These are phyloP conservation scores for Ammodytes dubius DNA, from an alignment of 2,113 vertebrate genomes.

Conservation along the genomic window DNA sequence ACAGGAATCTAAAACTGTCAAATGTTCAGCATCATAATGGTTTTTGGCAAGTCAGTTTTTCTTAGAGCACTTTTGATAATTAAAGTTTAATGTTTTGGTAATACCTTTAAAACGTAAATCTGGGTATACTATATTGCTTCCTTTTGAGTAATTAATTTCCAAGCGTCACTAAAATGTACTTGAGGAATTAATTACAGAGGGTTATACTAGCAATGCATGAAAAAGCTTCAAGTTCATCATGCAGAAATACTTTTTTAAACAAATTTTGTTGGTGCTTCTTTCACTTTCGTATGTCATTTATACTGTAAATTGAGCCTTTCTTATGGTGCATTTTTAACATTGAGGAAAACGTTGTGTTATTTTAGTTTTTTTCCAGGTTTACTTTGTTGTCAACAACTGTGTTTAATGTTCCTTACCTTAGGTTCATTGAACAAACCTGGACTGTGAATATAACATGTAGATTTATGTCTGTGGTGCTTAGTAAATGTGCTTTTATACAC, in stretches of 20 bases:
- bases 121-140: conserved; percentile 48
- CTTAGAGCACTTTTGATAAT: conserved; percentile 90
- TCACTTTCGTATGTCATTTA: conserved; percentile 78
- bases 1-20: conserved; percentile 68
- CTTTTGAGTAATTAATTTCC: conserved; percentile 46
- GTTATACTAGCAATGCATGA: conserved; percentile 24
- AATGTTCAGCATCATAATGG: conserved; percentile 70
- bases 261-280: conserved; percentile 91
- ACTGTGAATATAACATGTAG: conserved; percentile 78
- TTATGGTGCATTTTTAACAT: conserved; percentile 82
- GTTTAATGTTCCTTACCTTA: conserved; percentile 68
- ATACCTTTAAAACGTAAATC: conserved; percentile 82
- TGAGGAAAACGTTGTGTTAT: conserved; percentile 50
- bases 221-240: conserved; percentile 80
- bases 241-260: conserved; percentile 80
- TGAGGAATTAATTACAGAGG: conserved; percentile 78
- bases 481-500: conserved; percentile 77
- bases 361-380: conserved; percentile 65
- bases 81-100: conserved; percentile 85
- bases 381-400: conserved; percentile 62
- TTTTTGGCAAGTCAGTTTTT: conserved; percentile 86
- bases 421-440: conserved; percentile 74
- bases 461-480: conserved; percentile 80
- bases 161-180: conserved; percentile 76
- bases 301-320: conserved; percentile 81